phyloP scores from a whole-genome alignment of 2,113 vertebrate species.

The Hydropotes inermis region DNA sequence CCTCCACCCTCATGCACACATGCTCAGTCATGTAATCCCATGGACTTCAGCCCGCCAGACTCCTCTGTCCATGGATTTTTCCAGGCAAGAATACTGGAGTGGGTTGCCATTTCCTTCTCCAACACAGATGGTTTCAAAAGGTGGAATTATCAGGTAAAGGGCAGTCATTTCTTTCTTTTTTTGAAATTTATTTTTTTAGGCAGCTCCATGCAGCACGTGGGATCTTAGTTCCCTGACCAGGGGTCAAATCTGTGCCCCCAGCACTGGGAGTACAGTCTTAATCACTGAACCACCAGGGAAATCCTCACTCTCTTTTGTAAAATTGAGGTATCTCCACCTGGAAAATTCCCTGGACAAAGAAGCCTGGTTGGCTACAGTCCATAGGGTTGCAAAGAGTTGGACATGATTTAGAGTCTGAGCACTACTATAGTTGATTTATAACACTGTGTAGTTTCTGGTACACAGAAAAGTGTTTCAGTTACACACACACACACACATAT shows the following conservation, averaged over 20 bases:
- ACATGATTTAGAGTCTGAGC: neutral
- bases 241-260: neutral
- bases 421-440: neutral
- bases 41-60: too few species aligned
- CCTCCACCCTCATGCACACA: too few species aligned
- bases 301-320: neutral
- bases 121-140: neutral
- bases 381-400: fast-evolving
- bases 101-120: too few species aligned
- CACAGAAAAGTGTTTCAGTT: neutral
- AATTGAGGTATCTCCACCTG: neutral
- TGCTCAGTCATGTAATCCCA: too few species aligned
- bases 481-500: fast-evolving
- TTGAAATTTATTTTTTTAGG: neutral
- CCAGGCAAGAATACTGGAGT: too few species aligned
- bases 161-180: neutral
- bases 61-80: too few species aligned
- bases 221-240: neutral
- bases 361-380: neutral
- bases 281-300: neutral
- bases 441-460: neutral
- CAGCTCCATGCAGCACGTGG: fast-evolving
- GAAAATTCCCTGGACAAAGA: neutral
- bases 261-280: neutral
- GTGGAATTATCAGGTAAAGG: neutral